Conservation (phyloP, 92 coral and sea anemone species). For the Zoanthus solanderi region DNA sequence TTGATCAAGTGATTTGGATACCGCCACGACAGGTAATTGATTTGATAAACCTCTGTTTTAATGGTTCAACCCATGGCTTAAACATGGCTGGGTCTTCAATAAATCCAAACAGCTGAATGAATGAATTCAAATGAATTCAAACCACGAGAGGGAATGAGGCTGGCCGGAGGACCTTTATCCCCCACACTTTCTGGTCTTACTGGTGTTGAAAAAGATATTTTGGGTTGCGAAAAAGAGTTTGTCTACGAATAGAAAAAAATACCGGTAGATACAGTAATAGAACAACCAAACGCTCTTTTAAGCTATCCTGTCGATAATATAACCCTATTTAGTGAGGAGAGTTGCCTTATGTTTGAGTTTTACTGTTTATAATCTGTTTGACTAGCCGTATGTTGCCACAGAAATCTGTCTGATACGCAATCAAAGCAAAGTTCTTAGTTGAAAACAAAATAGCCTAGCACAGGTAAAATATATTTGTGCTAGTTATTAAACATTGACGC, state of each 20-base stretch:
- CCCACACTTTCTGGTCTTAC: conserved; percentile 14
- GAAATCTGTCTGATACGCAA: not conserved
- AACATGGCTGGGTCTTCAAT: no score
- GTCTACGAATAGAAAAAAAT: conserved; percentile 25
- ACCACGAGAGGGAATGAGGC: not conserved
- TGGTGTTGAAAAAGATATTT: conserved; percentile 19
- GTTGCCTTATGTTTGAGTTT: conserved; percentile 18
- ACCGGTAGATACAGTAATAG: conserved; percentile 12
- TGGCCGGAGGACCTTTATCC: conserved; percentile 11
- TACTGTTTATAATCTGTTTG: not conserved
- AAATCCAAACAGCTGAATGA: no score
- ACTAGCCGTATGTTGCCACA: conserved; percentile 16
- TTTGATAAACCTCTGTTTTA: no score
- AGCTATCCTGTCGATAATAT: conserved; percentile 16
- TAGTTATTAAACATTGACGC: not conserved
- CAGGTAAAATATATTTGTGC: conserved; percentile 8
- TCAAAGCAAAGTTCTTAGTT: conserved; percentile 5
- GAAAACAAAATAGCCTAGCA: conserved; percentile 3
- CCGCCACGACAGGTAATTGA: no score
- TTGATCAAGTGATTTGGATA: no score
- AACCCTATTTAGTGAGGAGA: conserved; percentile 26
- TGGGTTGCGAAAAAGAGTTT: conserved; percentile 18
- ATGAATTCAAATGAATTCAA: no score
- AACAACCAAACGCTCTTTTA: conserved; percentile 15
- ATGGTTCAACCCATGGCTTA: no score